phyloP scores from a whole-genome alignment of 2,113 vertebrate genomes.

The Balaenoptera acutorostrata region DNA sequence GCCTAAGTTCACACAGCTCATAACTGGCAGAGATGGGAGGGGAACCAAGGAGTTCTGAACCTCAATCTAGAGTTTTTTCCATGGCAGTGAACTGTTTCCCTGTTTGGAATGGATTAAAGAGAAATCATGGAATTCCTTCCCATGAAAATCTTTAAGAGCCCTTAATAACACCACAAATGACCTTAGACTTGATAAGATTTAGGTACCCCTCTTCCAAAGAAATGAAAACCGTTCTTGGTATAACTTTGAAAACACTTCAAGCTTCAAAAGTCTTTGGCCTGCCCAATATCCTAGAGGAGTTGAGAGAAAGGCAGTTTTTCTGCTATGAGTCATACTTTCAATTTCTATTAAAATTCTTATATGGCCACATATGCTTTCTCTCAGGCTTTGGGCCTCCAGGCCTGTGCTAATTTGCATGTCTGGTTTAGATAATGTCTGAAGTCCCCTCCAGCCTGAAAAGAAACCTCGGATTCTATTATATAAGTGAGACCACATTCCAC shows the following conservation, averaged over 20 bases:
- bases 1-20: not conserved
- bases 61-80: not conserved
- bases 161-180: not conserved
- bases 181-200: not conserved
- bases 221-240: not conserved
- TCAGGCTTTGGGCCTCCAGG: slow-evolving; percentile 28
- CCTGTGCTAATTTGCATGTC: slow-evolving; percentile 69
- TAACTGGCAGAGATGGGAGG: not conserved
- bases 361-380: slow-evolving; percentile 53
- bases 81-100: not conserved
- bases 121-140: not conserved
- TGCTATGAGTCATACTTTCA: slow-evolving; percentile 67
- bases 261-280: slow-evolving; percentile 50
- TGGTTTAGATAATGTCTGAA: slow-evolving; percentile 70
- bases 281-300: slow-evolving; percentile 36
- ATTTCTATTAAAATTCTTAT: slow-evolving; percentile 69
- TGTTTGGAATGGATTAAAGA: not conserved
- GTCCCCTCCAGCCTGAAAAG: slow-evolving; percentile 45
- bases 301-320: slow-evolving; percentile 49
- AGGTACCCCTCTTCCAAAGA: not conserved
- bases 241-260: slow-evolving; percentile 21
- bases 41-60: not conserved
- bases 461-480: slow-evolving; percentile 33
- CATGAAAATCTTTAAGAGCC: not conserved
- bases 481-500: slow-evolving; percentile 6